phyloP scores from a whole-genome alignment of 2,888 invertebrate species.

The Ligdia adustata region DNA sequence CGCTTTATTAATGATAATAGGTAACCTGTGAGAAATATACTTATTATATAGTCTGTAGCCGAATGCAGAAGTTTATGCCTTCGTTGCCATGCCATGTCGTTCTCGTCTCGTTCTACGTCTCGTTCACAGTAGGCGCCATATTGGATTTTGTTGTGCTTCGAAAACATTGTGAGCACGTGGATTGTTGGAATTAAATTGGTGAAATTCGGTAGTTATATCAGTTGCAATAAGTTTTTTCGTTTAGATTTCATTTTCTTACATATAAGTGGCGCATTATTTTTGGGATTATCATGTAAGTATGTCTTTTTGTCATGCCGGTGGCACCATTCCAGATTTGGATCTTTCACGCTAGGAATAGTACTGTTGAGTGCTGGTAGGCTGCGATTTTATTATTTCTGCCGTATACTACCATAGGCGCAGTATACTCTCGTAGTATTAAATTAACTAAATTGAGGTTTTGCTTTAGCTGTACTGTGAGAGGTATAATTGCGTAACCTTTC shows the following conservation, averaged over 20 bases:
- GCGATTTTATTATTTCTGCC: conserved; percentile 20
- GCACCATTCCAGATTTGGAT: conserved; percentile 61
- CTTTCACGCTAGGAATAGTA: conserved; percentile 46
- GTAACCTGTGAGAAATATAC: too few relatives aligned
- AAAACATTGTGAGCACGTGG: conserved; percentile 90
- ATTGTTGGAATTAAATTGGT: conserved; percentile 73
- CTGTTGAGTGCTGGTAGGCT: conserved; percentile 33
- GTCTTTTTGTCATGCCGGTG: conserved; percentile 58
- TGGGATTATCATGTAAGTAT: conserved; percentile 71
- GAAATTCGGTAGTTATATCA: conserved; percentile 75
- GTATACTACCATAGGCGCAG: conserved; percentile 6
- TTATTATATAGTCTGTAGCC: too few relatives aligned
- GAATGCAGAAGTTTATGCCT: too few relatives aligned
- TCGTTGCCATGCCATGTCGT: conserved; percentile 59
- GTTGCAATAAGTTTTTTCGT: conserved; percentile 52
- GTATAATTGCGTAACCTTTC: conserved; percentile 81
- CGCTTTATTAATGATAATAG: too few relatives aligned
- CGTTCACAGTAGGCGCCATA: too few relatives aligned
- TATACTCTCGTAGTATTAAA: conserved; percentile 6
- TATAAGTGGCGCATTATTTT: conserved; percentile 54
- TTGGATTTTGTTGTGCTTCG: conserved; percentile 85
- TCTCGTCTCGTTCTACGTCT: too few relatives aligned
- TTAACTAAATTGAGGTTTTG: conserved; percentile 3
- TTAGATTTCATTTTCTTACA: conserved; percentile 49
- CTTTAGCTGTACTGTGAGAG: conserved; percentile 38